Evolutionary conservation across 2,797 vertebrate species (phyloP).

Genomic region (Lacerta agilis): DNA sequence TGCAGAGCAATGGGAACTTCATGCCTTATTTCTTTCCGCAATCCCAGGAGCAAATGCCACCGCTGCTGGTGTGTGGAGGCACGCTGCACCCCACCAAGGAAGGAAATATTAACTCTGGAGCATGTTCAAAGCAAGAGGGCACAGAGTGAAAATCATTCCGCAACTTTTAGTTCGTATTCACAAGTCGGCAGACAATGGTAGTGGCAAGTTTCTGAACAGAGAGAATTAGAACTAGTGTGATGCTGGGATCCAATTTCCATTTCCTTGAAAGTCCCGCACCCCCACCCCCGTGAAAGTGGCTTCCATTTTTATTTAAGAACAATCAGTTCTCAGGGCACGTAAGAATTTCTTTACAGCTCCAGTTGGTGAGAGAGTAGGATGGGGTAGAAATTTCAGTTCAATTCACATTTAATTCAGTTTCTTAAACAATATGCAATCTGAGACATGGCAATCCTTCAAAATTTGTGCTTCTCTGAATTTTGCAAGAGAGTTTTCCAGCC

Average conservation of each 20-base stretch:
- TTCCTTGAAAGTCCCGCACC: no score
- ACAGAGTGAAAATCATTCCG: background rate
- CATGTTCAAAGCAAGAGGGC: background rate
- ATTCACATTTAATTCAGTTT: no score
- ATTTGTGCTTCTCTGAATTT: no score
- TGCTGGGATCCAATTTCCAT: background rate
- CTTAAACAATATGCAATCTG: no score
- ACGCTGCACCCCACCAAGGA: conserved; percentile 28
- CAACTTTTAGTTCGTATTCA: background rate
- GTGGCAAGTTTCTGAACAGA: background rate
- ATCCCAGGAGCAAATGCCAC: conserved; percentile 60
- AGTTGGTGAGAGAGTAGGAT: no score
- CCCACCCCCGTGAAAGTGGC: no score
- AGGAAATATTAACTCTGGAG: conserved; percentile 28
- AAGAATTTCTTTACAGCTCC: no score
- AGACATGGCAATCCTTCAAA: no score
- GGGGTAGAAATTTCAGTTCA: no score
- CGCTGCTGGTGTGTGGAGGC: conserved; percentile 49
- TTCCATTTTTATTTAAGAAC: no score
- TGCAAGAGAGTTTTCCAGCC: no score
- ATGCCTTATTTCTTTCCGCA: conserved; percentile 64
- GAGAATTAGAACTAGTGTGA: background rate
- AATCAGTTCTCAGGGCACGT: no score
- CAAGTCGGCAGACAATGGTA: background rate
- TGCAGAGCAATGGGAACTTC: conserved; percentile 63